phyloP scores from a whole-genome alignment of 2,888 invertebrate genomes.

The Scaptomyza cyrtandrae region DNA sequence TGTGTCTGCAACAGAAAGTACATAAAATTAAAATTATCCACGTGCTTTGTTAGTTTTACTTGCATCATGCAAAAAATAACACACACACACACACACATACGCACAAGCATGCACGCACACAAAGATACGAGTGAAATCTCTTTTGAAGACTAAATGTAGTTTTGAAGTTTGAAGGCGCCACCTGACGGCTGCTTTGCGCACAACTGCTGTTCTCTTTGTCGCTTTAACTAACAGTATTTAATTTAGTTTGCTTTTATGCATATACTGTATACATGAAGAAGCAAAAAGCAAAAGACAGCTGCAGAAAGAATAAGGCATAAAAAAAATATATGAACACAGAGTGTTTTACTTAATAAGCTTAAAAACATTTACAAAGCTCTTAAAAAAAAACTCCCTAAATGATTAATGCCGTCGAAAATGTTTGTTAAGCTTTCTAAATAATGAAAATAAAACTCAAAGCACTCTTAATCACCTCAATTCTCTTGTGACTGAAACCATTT shows the following conservation, averaged over 20 bases:
- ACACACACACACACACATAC: slow-evolving; percentile 2
- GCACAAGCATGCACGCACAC: slow-evolving; percentile 3
- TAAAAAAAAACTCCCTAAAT: neutral
- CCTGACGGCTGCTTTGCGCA: slow-evolving; percentile 28
- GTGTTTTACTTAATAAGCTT: neutral
- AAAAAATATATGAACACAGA: neutral
- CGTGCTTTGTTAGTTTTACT: slow-evolving; percentile 61
- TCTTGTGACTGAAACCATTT: neutral
- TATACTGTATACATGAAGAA: neutral
- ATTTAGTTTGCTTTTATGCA: slow-evolving; percentile 50
- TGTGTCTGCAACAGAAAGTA: slow-evolving; percentile 63
- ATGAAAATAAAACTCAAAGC: slow-evolving; percentile 1
- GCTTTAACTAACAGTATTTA: slow-evolving; percentile 62
- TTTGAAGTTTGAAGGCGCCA: slow-evolving; percentile 32
- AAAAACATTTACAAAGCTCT: slow-evolving; percentile 1
- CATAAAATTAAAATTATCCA: slow-evolving; percentile 75
- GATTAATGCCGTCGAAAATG: neutral
- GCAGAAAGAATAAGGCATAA: neutral
- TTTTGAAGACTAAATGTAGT: slow-evolving; percentile 25
- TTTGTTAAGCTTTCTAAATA: slow-evolving; percentile 2
- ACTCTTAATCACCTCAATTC: neutral
- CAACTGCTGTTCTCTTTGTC: slow-evolving; percentile 35
- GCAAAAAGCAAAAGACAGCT: no score
- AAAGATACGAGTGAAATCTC: slow-evolving; percentile 34
- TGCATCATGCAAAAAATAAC: slow-evolving; percentile 38